Percentiles rank a stretch among this genome's conserved stretches.
Evolutionary conservation across 2,113 vertebrate genomes (phyloP).

Genomic region (Eptesicus fuscus): DNA sequence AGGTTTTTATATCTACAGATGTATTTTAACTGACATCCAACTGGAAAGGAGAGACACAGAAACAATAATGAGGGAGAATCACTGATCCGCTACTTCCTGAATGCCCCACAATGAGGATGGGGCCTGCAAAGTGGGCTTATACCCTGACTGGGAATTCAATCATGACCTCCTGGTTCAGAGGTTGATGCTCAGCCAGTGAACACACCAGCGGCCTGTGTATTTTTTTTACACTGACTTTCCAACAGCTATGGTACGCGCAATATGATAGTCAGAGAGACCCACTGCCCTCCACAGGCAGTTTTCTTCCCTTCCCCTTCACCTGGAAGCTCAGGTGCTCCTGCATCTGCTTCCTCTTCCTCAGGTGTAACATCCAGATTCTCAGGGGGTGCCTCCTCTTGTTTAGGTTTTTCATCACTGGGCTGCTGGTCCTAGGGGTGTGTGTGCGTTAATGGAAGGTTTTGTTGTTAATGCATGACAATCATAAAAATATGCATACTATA

Average conservation of each 20-base stretch:
- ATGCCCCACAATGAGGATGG: no score
- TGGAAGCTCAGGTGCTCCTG: background rate
- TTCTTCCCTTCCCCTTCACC: background rate
- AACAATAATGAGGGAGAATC: no score
- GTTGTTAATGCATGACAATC: background rate
- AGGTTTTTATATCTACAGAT: no score
- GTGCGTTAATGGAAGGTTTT: background rate
- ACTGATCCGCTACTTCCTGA: no score
- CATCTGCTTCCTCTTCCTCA: background rate
- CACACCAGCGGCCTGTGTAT: no score
- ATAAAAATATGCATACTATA: background rate
- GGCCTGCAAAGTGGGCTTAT: no score
- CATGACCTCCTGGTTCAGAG: no score
- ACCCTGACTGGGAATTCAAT: no score
- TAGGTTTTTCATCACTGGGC: background rate
- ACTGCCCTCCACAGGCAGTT: background rate
- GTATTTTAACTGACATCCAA: no score
- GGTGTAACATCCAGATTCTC: background rate
- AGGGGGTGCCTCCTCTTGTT: background rate
- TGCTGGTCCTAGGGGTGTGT: background rate
- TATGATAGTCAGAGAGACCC: background rate
- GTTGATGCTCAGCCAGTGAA: no score
- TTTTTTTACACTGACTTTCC: background rate
- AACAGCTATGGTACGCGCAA: background rate
- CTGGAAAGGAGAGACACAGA: no score